phyloP scores from a whole-genome alignment of 2,888 invertebrate genomes.

The Venusia cambrica region DNA sequence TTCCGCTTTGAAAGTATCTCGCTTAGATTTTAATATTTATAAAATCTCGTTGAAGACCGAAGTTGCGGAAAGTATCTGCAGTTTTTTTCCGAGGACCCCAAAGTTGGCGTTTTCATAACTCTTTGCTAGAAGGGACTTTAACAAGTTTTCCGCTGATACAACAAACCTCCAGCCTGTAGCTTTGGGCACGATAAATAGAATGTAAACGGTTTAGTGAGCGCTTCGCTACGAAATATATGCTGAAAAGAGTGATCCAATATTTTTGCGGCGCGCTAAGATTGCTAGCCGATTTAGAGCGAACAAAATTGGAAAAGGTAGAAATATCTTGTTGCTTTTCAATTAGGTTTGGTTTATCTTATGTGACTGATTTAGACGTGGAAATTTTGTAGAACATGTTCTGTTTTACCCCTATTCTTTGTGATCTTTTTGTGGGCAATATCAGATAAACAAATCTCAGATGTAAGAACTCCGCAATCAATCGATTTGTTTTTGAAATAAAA shows the following conservation, averaged over 20 bases:
- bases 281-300: constrained; percentile 15
- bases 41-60: constrained; percentile 60
- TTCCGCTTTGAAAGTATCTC: constrained; percentile 53
- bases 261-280: constrained; percentile 32
- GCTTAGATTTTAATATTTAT: constrained; percentile 68
- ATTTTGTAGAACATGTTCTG: too few species aligned
- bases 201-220: constrained; percentile 42
- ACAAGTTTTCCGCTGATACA: constrained; percentile 67
- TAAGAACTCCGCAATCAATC: too few species aligned
- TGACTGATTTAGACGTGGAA: constrained; percentile 1
- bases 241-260: constrained; percentile 32
- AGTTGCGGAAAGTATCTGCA: constrained; percentile 59
- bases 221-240: constrained; percentile 34
- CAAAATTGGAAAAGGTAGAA: constrained; percentile 12
- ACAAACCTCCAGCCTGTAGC: constrained; percentile 36
- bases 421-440: too few species aligned
- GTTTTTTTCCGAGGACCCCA: constrained; percentile 60
- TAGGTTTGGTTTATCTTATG: constrained; percentile 3
- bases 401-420: too few species aligned
- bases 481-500: too few species aligned
- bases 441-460: too few species aligned
- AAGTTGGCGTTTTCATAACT: constrained; percentile 75
- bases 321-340: constrained; percentile 7
- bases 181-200: constrained; percentile 41
- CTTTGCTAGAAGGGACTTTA: constrained; percentile 64